Evolutionary conservation across 92 coral and sea anemone species (phyloP).

Genomic region (Muricea muricata): DNA sequence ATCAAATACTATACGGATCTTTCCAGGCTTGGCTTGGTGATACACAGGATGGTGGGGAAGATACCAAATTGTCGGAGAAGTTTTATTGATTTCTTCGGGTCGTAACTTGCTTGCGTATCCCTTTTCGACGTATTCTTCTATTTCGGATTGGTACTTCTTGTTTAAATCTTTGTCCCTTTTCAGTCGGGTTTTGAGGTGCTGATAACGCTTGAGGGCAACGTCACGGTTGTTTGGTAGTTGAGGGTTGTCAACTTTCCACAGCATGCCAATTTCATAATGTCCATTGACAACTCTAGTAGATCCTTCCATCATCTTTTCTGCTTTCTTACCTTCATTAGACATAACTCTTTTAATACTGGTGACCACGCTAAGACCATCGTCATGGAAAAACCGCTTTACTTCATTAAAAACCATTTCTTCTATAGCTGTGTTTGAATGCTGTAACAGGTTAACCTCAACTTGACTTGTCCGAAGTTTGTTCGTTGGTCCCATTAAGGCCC

Average conservation of each 20-base stretch:
- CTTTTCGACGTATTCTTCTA: not conserved
- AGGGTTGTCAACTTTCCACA: not conserved
- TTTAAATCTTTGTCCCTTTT: not conserved
- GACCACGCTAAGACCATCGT: constrained; percentile 24
- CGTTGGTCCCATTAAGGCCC: constrained; percentile 27
- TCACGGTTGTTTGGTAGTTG: not conserved
- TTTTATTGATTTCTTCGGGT: not conserved
- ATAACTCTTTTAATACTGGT: not conserved
- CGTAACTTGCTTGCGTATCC: not conserved
- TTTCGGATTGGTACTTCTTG: not conserved
- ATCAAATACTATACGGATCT: constrained; percentile 22
- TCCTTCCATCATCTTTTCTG: not conserved
- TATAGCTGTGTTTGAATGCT: constrained; percentile 5
- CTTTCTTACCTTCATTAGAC: not conserved
- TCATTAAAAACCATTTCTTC: not conserved
- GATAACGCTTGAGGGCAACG: constrained; percentile 26
- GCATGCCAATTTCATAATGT: not conserved
- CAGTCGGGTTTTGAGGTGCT: not conserved
- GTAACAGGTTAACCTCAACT: constrained; percentile 18
- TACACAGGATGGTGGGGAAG: constrained; percentile 24
- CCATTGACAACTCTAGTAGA: not conserved
- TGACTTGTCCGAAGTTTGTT: not conserved
- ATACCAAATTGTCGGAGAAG: not conserved
- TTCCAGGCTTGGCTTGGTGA: constrained; percentile 9
- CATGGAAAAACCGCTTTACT: not conserved